phyloP scores from a whole-genome alignment of 2,797 vertebrate genomes.

The Cynodonichthys magdalenae region DNA sequence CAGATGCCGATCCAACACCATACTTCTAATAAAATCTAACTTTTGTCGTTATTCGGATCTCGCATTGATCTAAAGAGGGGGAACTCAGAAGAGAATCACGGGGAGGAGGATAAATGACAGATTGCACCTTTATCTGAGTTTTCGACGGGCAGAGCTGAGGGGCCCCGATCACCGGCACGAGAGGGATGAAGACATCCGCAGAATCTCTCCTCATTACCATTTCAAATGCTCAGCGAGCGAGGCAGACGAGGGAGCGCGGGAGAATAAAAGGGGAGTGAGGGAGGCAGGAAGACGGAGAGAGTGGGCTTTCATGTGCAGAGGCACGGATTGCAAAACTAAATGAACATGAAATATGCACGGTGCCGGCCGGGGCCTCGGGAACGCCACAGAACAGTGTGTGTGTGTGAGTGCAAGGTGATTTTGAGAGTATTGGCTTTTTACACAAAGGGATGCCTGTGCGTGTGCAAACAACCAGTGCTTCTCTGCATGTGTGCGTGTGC shows the following conservation, averaged over 20 bases:
- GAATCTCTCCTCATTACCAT: slow-evolving; percentile 80
- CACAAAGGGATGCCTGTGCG: slow-evolving; percentile 11
- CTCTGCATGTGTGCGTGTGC: slow-evolving; percentile 6
- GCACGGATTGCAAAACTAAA: slow-evolving; percentile 79
- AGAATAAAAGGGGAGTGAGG: slow-evolving; percentile 62
- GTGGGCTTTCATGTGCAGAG: slow-evolving; percentile 79
- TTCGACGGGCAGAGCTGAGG: slow-evolving; percentile 66
- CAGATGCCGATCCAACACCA: slow-evolving; percentile 16
- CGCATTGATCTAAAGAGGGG: slow-evolving; percentile 38
- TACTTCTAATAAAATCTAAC: slow-evolving; percentile 38
- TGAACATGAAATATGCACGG: slow-evolving; percentile 81
- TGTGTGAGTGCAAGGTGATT: slow-evolving; percentile 23
- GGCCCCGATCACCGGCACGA: slow-evolving; percentile 54
- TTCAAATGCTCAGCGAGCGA: slow-evolving; percentile 77
- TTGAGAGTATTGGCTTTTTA: slow-evolving; percentile 41
- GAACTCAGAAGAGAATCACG: slow-evolving; percentile 57
- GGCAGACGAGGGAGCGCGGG: slow-evolving; percentile 63
- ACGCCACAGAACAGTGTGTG: slow-evolving; percentile 26
- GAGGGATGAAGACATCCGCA: slow-evolving; percentile 80
- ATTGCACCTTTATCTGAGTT: slow-evolving; percentile 73
- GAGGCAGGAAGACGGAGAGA: slow-evolving; percentile 55
- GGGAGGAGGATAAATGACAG: slow-evolving; percentile 68
- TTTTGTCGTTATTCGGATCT: slow-evolving; percentile 42
- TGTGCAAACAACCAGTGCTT: slow-evolving; percentile 13
- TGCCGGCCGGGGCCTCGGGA: slow-evolving; percentile 55